Conservation (phyloP, 2,113 vertebrate genomes). For the Eurypyga helias region DNA sequence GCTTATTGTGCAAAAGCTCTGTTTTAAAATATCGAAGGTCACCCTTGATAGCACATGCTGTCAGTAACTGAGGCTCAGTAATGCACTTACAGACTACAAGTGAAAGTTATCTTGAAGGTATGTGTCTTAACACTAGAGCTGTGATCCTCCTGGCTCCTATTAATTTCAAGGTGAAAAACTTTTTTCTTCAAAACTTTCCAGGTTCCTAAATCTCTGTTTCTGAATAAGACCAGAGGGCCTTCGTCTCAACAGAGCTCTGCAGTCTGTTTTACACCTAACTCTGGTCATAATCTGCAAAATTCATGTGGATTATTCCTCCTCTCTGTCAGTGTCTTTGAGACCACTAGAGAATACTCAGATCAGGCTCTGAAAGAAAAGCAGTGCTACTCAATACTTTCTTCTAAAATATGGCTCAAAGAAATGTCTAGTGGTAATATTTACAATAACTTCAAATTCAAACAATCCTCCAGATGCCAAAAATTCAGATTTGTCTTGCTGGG, state of each 20-base stretch:
- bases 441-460: neutral
- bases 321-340: neutral
- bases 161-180: neutral
- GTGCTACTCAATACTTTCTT: neutral
- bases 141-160: neutral
- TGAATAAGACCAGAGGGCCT: neutral
- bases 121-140: neutral
- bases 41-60: neutral
- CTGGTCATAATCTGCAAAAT: neutral
- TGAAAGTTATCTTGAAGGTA: neutral
- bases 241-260: neutral
- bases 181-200: neutral
- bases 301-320: neutral
- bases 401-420: neutral
- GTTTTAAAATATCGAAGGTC: constrained; percentile 9
- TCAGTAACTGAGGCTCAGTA: neutral
- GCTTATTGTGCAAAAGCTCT: constrained; percentile 6
- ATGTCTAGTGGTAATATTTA: neutral
- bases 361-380: neutral
- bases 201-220: neutral
- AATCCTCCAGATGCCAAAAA: neutral
- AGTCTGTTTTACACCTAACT: neutral
- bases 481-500: neutral
- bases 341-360: neutral
- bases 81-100: neutral